A percentile compares a stretch with the other conserved stretches of the same genome.
phyloP scores from a whole-genome alignment of 2,888 invertebrate species.

The Neria commutata region DNA sequence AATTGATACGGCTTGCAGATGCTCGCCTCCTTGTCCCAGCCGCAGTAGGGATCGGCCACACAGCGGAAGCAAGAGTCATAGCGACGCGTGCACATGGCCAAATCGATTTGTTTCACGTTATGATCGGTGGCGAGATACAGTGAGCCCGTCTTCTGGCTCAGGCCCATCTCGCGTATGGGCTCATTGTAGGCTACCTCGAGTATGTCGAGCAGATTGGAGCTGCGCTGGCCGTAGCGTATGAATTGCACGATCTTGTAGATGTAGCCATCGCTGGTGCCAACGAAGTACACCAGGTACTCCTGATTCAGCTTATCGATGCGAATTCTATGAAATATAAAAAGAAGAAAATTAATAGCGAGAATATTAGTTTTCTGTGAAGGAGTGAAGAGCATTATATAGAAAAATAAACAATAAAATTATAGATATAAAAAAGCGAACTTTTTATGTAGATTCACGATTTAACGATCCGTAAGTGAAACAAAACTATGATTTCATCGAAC shows the following conservation, averaged over 20 bases:
- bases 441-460: too few species aligned
- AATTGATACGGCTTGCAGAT: conserved; percentile 86
- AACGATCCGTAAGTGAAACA: too few species aligned
- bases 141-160: conserved; percentile 85
- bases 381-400: background rate
- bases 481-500: too few species aligned
- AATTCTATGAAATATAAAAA: conserved; percentile 46
- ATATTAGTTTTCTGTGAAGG: too few species aligned
- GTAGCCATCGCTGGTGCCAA: conserved; percentile 83
- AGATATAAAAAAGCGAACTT: background rate
- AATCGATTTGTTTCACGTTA: conserved; percentile 85
- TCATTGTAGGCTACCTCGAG: conserved; percentile 90
- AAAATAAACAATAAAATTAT: background rate
- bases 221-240: conserved; percentile 78
- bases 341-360: too few species aligned
- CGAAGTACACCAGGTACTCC: conserved; percentile 89
- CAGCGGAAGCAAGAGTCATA: conserved; percentile 93
- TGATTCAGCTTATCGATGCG: conserved; percentile 62
- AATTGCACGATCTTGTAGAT: conserved; percentile 95
- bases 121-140: conserved; percentile 89
- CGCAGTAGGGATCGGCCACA: conserved; percentile 94
- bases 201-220: conserved; percentile 86
- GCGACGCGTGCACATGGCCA: conserved; percentile 87
- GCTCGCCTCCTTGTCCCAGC: conserved; percentile 90
- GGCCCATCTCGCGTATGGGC: conserved; percentile 85